Percentiles rank a stretch among this genome's conserved stretches.
Evolutionary conservation across 2,888 invertebrate species (phyloP).

Genomic region (Tolmerus cingulatus): DNA sequence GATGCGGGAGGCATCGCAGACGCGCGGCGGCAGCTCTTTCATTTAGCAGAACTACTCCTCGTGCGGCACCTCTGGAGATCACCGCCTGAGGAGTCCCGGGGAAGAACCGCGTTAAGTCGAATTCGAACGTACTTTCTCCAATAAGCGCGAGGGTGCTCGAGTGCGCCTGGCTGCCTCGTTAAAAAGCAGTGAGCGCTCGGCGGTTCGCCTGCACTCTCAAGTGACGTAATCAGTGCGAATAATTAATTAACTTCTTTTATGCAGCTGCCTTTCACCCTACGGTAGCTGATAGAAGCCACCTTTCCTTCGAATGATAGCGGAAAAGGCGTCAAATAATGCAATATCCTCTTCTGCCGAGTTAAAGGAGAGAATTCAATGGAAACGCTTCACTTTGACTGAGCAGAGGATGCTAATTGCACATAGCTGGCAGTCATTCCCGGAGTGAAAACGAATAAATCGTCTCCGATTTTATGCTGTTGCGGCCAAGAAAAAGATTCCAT

Average conservation of each 20-base stretch:
- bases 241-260: constrained; percentile 17
- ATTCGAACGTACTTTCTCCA: not conserved
- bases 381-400: constrained; percentile 6
- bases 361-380: constrained; percentile 14
- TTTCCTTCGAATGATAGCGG: not conserved
- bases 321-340: constrained; percentile 20
- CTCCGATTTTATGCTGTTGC: not conserved
- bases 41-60: not conserved
- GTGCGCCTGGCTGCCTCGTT: not conserved
- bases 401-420: constrained; percentile 15
- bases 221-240: not conserved
- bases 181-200: not conserved
- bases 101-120: not conserved
- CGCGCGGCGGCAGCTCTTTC: not conserved
- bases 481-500: not conserved
- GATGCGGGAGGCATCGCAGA: not conserved
- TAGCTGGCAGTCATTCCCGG: not conserved
- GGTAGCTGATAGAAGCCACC: not conserved
- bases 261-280: not conserved
- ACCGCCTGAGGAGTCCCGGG: not conserved
- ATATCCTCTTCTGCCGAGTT: not conserved
- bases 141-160: not conserved
- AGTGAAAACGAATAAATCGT: constrained; percentile 4
- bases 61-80: not conserved
- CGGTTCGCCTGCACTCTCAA: not conserved